Base-by-base conservation (phyloP, 2,888 invertebrate genomes). In the Melinaea menophilus region DNA sequence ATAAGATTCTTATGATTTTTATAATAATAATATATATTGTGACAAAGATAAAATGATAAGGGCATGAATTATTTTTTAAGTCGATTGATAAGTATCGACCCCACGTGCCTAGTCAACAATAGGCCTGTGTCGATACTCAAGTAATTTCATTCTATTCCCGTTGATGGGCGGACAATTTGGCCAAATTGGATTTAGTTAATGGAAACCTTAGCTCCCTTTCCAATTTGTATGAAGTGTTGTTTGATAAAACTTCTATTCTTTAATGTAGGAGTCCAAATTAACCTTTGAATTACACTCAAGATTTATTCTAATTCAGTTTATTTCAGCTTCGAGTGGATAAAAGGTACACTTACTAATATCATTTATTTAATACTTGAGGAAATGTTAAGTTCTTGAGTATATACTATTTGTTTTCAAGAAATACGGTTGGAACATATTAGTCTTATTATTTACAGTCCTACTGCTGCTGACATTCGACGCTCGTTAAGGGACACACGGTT, bases 161-260 rank as follows among this genome's bases (percentile, higher is more conserved):
- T 58, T 69, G 71, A 71, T 67, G 67, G 66, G 58, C 59, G 69
- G 67, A 72, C 70, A 69, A 71, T 72, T 74, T 67, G 65, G 55
- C 65, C 68, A 72, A 75, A 74, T 72, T 73, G 72, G 71, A 71
- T 72, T 73, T 70, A 69, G 69, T 66, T 72, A 74, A 73, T 72
- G 66, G 70, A 71, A 66, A 63, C 69, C 71, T 69, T 67, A 66
- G 67, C 65, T 67, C 67, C 63, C 66, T 67, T 68, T 69, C 67
- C 71, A 71, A 71, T 70, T 71, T 67, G 70, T 68, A 66, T 69
- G 68, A 68, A 69, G 66, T 69, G 69, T 68, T 66, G 63, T 64
- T 66, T 65, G 63, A 65, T 65, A 65, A 67, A 67, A 67, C 58
- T 67, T 67, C 57, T 58, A 54, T 56, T 55, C 59, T 63, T 58